These are phyloP conservation scores for Himantopus leucocephalus DNA, from an alignment of 2,113 vertebrate genomes.

Conservation along the genomic window DNA sequence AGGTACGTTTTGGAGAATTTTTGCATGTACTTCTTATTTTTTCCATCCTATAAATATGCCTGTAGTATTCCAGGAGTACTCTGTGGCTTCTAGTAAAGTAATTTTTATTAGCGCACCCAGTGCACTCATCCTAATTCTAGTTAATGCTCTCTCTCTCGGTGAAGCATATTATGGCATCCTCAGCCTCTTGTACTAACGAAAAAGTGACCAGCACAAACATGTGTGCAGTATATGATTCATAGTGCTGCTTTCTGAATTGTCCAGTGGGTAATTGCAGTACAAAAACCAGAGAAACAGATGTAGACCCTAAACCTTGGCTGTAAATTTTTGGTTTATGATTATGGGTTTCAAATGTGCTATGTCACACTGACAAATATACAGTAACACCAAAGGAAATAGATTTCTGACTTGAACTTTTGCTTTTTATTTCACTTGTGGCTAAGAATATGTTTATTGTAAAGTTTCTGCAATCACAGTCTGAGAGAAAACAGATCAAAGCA, in stretches of 20 bases:
- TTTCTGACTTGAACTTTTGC: constrained; percentile 69
- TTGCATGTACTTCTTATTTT: not conserved
- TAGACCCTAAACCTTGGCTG: constrained; percentile 76
- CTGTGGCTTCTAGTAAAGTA: constrained; percentile 11
- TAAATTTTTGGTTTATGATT: constrained; percentile 83
- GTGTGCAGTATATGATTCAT: constrained; percentile 72
- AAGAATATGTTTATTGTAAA: constrained; percentile 65
- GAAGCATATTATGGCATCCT: not conserved
- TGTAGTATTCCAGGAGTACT: not conserved
- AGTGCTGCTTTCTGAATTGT: constrained; percentile 72
- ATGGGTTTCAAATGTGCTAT: constrained; percentile 80
- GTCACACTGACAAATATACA: constrained; percentile 76
- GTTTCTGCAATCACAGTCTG: constrained; percentile 45
- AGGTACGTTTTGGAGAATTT: constrained; percentile 5
- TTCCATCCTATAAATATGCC: constrained; percentile 10
- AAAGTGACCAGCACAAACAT: constrained; percentile 62
- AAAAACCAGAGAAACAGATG: constrained; percentile 81
- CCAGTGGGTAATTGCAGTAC: constrained; percentile 79
- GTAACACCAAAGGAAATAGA: constrained; percentile 74
- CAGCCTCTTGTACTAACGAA: constrained; percentile 36
- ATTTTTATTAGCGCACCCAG: constrained; percentile 35
- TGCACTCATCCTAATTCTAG: constrained; percentile 27
- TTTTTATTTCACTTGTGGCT: constrained; percentile 68
- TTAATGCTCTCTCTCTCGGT: not conserved
- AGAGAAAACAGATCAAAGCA: constrained; percentile 47